Conservation (phyloP, 1,140 invertebrate genomes). For the Drosophila setifemur region DNA sequence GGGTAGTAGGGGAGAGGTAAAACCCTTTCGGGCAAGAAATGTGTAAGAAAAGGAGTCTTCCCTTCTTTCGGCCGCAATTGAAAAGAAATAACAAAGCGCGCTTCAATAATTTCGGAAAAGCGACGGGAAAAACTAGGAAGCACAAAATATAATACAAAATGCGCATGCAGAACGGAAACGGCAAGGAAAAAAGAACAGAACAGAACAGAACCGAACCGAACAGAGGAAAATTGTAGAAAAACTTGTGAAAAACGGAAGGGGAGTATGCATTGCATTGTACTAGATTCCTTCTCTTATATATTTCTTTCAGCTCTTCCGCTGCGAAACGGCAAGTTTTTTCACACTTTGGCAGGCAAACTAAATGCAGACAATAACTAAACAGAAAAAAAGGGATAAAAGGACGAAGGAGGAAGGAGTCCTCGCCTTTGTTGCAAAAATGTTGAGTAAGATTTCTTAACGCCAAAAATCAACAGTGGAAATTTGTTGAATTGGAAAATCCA, state of each 20-base stretch:
- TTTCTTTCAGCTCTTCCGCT: slow-evolving; percentile 59
- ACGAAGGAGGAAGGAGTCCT: too few relatives aligned
- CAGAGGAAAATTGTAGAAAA: slow-evolving; percentile 15
- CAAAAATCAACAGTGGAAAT: slow-evolving; percentile 57
- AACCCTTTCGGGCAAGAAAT: neutral
- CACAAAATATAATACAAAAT: slow-evolving; percentile 66
- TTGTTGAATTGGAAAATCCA: slow-evolving; percentile 48
- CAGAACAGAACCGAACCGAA: too few relatives aligned
- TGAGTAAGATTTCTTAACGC: slow-evolving; percentile 55
- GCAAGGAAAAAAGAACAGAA: too few relatives aligned
- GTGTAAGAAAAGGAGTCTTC: slow-evolving; percentile 5
- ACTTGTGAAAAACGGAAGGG: slow-evolving; percentile 18
- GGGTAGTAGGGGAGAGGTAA: neutral
- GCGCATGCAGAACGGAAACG: slow-evolving; percentile 63
- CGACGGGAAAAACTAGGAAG: slow-evolving; percentile 24
- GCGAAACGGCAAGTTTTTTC: slow-evolving; percentile 58
- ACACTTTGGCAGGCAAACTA: slow-evolving; percentile 60
- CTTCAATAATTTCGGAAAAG: slow-evolving; percentile 65
- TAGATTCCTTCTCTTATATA: slow-evolving; percentile 46
- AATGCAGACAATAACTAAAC: slow-evolving; percentile 53
- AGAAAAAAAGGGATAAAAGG: neutral
- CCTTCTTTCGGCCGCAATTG: slow-evolving; percentile 40
- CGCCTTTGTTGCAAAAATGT: slow-evolving; percentile 54
- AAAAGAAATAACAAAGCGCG: slow-evolving; percentile 62
- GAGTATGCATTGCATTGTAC: slow-evolving; percentile 54